A percentile compares a stretch with the other conserved stretches of the same genome.
These are phyloP conservation scores for Phylloscopus collybita DNA, from an alignment of 2,797 vertebrate genomes.

Conservation along the genomic window DNA sequence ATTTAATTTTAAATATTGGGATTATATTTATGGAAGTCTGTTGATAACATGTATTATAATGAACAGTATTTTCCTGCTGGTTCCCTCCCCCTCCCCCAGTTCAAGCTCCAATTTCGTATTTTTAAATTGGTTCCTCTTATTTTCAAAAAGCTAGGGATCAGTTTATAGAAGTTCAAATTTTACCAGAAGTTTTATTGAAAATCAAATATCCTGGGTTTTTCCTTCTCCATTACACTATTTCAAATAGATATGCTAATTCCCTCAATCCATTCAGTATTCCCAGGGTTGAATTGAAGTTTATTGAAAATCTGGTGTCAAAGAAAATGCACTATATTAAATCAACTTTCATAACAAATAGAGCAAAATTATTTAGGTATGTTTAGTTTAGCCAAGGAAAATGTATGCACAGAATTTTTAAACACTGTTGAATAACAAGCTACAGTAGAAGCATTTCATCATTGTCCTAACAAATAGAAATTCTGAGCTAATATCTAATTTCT, in stretches of 20 bases:
- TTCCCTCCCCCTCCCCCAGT: background rate
- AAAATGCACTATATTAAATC: conserved; percentile 16
- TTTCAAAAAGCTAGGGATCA: background rate
- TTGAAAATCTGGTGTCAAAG: background rate
- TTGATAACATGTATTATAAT: background rate
- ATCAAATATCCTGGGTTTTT: background rate
- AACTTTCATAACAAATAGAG: background rate
- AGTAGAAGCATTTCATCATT: background rate
- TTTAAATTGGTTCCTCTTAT: conserved; percentile 3
- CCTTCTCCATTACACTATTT: background rate
- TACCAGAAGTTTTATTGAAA: conserved; percentile 25
- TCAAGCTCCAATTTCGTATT: background rate
- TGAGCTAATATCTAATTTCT: background rate
- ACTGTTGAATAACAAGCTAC: background rate
- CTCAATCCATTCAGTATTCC: background rate
- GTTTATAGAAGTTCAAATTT: background rate
- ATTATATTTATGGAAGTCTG: background rate
- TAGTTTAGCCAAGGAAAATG: background rate
- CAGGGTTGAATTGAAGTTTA: background rate
- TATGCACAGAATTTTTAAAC: background rate
- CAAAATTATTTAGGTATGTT: background rate
- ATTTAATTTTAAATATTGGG: background rate
- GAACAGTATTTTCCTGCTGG: background rate
- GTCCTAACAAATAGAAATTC: background rate
- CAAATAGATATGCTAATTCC: conserved; percentile 25